Evolutionary conservation across 2,797 vertebrate genomes (phyloP).

Genomic region (Trachops cirrhosus): DNA sequence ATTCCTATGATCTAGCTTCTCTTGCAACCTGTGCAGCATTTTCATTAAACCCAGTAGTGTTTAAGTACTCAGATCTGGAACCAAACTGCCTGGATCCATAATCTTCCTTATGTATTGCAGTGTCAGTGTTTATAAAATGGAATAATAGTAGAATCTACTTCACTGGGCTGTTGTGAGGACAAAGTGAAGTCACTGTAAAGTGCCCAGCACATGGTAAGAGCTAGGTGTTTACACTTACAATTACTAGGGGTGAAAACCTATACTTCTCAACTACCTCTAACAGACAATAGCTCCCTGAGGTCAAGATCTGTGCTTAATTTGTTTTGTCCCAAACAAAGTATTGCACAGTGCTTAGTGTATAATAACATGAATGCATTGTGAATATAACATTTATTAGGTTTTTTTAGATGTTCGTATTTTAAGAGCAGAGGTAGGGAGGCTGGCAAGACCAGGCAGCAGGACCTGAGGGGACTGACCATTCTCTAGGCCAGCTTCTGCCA

Average conservation of each 20-base stretch:
- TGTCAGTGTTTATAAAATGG: background rate
- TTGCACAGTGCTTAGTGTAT: background rate
- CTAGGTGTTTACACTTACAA: background rate
- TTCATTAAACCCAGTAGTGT: background rate
- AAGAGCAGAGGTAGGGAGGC: background rate
- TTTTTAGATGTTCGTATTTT: background rate
- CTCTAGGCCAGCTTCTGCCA: background rate
- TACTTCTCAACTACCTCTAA: background rate
- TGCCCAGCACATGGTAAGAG: background rate
- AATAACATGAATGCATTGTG: background rate
- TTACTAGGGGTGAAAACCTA: background rate
- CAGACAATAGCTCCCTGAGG: background rate
- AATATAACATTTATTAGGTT: background rate
- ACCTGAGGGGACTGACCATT: background rate
- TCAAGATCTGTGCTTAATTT: background rate
- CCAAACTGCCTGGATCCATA: background rate
- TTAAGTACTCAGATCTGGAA: background rate
- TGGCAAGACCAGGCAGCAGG: background rate
- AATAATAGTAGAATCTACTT: conserved; percentile 26
- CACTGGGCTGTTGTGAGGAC: background rate
- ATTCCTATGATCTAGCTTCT: background rate
- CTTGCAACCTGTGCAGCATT: background rate
- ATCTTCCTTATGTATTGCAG: background rate
- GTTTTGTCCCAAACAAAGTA: background rate
- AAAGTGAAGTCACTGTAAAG: background rate